phyloP scores from a whole-genome alignment of 2,888 invertebrate genomes.

The Pseudococcus longispinus region DNA sequence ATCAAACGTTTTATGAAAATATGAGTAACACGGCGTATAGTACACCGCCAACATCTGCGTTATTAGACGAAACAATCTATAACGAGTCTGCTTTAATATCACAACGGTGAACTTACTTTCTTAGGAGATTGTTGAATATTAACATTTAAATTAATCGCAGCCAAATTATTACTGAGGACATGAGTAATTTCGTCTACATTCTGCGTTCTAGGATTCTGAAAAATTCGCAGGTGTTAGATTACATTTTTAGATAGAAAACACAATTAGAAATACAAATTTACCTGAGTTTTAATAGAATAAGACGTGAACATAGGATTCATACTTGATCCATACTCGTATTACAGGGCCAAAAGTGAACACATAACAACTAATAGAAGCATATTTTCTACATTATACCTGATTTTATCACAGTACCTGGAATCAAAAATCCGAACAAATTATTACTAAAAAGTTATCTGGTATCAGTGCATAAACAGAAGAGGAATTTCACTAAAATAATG shows the following conservation, averaged over 20 bases:
- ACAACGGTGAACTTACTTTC: conserved; percentile 13
- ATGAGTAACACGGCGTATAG: neutral
- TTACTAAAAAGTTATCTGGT: neutral
- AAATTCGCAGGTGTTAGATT: neutral
- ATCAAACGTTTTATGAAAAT: neutral
- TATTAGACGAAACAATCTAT: neutral
- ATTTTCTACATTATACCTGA: conserved; percentile 17
- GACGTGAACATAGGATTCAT: conserved; percentile 50
- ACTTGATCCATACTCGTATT: conserved; percentile 44
- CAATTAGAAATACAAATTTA: neutral
- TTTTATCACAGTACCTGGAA: conserved; percentile 26
- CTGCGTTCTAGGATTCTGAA: conserved; percentile 15
- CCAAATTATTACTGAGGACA: conserved; percentile 49
- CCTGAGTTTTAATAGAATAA: conserved; percentile 23
- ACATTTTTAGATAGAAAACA: neutral
- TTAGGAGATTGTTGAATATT: conserved; percentile 46
- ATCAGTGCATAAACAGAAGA: neutral
- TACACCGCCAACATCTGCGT: neutral
- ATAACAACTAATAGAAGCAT: neutral
- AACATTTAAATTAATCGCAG: conserved; percentile 53
- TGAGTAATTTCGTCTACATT: conserved; percentile 50
- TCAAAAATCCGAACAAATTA: neutral
- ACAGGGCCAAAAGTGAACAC: neutral
- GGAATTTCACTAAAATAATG: neutral
- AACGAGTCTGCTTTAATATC: neutral